These are phyloP conservation scores for Helostoma temminkii DNA, from an alignment of 2,797 vertebrate genomes.

Conservation along the genomic window DNA sequence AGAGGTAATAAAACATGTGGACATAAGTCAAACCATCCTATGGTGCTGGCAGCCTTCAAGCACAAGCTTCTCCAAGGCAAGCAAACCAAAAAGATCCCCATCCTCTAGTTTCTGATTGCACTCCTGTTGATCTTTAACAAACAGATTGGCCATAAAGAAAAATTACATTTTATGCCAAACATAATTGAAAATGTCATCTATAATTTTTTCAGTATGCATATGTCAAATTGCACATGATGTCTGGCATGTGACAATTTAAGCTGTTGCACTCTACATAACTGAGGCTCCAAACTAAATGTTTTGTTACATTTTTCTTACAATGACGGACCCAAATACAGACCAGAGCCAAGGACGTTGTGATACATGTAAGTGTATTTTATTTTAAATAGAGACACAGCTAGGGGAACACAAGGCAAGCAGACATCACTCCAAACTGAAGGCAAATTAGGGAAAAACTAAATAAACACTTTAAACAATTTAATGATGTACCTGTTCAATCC, in stretches of 20 bases:
- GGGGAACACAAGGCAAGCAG: too few relatives aligned
- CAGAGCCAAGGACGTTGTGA: too few relatives aligned
- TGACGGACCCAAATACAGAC: too few relatives aligned
- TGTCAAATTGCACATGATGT: conserved; percentile 1
- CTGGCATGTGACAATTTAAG: neutral
- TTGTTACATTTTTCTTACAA: too few relatives aligned
- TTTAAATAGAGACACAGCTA: too few relatives aligned
- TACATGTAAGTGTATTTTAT: too few relatives aligned
- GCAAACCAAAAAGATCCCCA: conserved; percentile 27
- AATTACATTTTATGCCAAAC: neutral
- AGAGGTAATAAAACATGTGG: conserved; percentile 84
- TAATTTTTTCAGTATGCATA: neutral
- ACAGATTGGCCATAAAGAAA: neutral
- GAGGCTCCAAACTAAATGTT: conserved; percentile 14
- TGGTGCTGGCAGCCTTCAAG: conserved; percentile 73
- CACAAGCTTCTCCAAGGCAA: conserved; percentile 48
- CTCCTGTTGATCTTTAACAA: neutral
- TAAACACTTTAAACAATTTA: too few relatives aligned
- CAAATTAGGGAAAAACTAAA: too few relatives aligned
- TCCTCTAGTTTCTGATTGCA: neutral
- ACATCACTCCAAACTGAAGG: too few relatives aligned
- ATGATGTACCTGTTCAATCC: too few relatives aligned
- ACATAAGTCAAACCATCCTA: conserved; percentile 79
- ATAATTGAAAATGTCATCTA: conserved; percentile 1
- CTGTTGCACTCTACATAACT: conserved; percentile 13